Evolutionary conservation across 2,797 vertebrate genomes (phyloP), one percentile per base, ranked within the genome.

Genomic region (Ceyx erithaca): DNA sequence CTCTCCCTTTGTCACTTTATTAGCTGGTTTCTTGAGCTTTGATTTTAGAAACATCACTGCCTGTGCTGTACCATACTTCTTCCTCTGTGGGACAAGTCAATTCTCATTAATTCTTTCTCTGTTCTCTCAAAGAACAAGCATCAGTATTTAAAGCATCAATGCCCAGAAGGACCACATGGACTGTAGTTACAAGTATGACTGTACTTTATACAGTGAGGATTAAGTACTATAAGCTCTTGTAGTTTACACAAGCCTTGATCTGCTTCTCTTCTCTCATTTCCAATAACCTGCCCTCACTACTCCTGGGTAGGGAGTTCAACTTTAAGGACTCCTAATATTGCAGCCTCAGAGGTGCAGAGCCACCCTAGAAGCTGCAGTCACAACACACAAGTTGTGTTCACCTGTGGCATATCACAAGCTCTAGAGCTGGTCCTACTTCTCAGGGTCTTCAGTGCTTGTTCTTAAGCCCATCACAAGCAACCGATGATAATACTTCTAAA

Each of bases 171-270:
- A 73, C 67, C 18, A 2, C 1, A 1, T 1, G 21, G 59, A 7
- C 21, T 25, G 37, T 17, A 30, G 3, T 30, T 80, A 37, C 33
- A 62, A 13, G 10, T 61, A 22, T 61, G 35, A 64, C 43, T 88
- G 28, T 6, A 22, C n/a, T 63, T 63, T 25, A 49, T 64, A 7
- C n/a, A 58, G 10, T 18, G 26, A 73, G 15, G 21, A 69, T 11
- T n/a, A 48, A 75, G 8, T 83, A 31, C 8, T 73, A 5, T 21
- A 48, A 18, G 21, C 19, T 81, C 55, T 51, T 70, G 18, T 77
- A 14, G 22, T 67, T 63, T n/a, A 12, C 5, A 3, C 0, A 0
- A 51, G 16, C 52, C 31, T 37, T 79, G 7, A 41, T 22, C 40
- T 69, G 17, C 28, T 77, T 25, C 31, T 68, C 31, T 20, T 37